phyloP scores from a whole-genome alignment of 2,888 invertebrate species.

The Orthosia gothica region DNA sequence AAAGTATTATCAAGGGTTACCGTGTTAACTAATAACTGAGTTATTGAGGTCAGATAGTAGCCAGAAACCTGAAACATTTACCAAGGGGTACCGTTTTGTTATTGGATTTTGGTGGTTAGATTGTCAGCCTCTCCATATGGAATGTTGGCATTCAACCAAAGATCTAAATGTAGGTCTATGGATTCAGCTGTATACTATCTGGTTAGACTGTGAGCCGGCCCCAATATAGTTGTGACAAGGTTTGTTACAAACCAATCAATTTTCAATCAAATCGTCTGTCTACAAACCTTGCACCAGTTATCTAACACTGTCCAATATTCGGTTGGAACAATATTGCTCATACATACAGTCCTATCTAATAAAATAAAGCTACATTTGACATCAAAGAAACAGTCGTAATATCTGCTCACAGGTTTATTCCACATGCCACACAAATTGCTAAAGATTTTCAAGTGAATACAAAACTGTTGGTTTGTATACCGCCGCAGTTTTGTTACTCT shows the following conservation, averaged over 20 bases:
- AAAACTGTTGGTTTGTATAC: not conserved
- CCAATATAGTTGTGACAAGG: not conserved
- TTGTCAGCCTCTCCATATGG: too few relatives aligned
- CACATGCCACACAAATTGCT: constrained; percentile 20
- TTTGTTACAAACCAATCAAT: not conserved
- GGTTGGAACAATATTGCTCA: not conserved
- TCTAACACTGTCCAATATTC: not conserved
- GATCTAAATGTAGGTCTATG: too few relatives aligned
- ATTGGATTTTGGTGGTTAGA: too few relatives aligned
- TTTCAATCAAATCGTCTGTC: not conserved
- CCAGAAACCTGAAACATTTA: too few relatives aligned
- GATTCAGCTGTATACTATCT: too few relatives aligned
- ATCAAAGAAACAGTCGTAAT: not conserved
- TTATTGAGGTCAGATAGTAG: not conserved
- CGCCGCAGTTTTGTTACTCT: not conserved
- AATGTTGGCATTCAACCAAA: too few relatives aligned
- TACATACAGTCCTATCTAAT: not conserved
- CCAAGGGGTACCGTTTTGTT: too few relatives aligned
- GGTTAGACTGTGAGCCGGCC: too few relatives aligned
- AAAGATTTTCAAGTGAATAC: constrained; percentile 1
- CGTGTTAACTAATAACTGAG: too few relatives aligned
- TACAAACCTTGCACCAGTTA: not conserved
- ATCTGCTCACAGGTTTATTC: constrained; percentile 10
- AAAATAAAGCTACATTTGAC: not conserved
- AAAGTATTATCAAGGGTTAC: too few relatives aligned